Conservation (phyloP, 2,797 vertebrate species). For the Coregonus sp. region DNA sequence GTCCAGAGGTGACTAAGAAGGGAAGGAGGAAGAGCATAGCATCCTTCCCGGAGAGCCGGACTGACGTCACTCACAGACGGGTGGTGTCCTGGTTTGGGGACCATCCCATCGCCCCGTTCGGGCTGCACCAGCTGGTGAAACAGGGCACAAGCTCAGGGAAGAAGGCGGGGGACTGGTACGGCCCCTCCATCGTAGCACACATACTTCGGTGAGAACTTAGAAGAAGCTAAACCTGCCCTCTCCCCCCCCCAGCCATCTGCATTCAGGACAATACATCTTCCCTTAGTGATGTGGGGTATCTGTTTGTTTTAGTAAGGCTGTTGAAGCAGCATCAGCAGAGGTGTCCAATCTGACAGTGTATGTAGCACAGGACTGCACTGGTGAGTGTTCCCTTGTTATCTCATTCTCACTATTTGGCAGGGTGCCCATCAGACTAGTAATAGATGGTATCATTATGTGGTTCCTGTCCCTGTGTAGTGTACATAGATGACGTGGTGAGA, state of each 20-base stretch:
- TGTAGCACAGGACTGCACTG: constrained; percentile 91
- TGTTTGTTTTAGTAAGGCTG: constrained; percentile 80
- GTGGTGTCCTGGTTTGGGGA: constrained; percentile 87
- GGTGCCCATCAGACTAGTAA: not conserved
- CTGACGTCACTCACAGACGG: constrained; percentile 75
- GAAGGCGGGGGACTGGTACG: constrained; percentile 91
- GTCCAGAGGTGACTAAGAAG: constrained; percentile 1
- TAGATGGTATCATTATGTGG: not conserved
- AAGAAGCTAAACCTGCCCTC: no score
- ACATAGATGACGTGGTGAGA: constrained; percentile 72
- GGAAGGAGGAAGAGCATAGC: constrained; percentile 64
- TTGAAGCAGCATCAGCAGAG: constrained; percentile 69
- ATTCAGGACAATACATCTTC: not conserved
- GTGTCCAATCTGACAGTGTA: constrained; percentile 78
- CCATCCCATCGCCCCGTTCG: constrained; percentile 77
- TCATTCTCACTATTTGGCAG: not conserved
- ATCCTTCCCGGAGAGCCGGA: constrained; percentile 54
- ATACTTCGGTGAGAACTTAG: constrained; percentile 82
- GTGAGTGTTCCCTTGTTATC: constrained; percentile 63
- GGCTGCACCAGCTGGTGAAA: constrained; percentile 84
- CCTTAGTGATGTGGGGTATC: not conserved
- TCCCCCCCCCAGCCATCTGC: not conserved
- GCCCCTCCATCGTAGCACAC: constrained; percentile 85
- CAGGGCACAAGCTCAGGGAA: constrained; percentile 83
- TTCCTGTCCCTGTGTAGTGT: not conserved